Evolutionary conservation across 2,113 vertebrate genomes (phyloP).

Genomic region (Micromys minutus): DNA sequence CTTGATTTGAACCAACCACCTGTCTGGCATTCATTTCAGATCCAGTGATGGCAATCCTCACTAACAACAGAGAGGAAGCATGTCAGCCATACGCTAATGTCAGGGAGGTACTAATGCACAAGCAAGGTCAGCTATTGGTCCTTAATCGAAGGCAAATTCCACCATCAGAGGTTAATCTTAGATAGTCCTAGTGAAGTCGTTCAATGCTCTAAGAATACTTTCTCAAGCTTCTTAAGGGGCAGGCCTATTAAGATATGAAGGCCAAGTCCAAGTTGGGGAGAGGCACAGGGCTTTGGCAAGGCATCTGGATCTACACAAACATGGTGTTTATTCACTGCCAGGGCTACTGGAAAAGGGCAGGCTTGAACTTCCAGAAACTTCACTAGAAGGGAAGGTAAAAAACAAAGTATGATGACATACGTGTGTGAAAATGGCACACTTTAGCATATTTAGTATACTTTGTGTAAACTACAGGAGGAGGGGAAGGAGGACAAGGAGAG

Average conservation of each 20-base stretch:
- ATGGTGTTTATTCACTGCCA: not conserved
- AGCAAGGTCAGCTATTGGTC: not conserved
- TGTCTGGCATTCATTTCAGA: not conserved
- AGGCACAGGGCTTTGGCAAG: not conserved
- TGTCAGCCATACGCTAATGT: accelerated
- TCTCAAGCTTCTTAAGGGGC: not conserved
- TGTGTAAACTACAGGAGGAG: not conserved
- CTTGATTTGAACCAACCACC: accelerated
- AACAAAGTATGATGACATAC: not conserved
- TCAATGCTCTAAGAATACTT: not conserved
- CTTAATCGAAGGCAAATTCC: not conserved
- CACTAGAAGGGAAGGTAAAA: not conserved
- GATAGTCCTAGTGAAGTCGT: not conserved
- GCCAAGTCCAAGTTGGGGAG: no score
- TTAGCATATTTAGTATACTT: no score
- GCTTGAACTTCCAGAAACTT: not conserved
- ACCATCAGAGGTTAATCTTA: not conserved
- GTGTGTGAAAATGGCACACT: not conserved
- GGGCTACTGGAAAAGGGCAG: accelerated
- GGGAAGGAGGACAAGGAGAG: not conserved
- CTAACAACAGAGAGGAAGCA: not conserved
- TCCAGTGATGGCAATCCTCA: not conserved
- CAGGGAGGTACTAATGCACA: not conserved
- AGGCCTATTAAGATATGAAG: not conserved
- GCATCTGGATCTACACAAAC: not conserved